These are phyloP conservation scores for Macrotus californicus DNA, from an alignment of 2,113 vertebrate species.

Conservation along the genomic window DNA sequence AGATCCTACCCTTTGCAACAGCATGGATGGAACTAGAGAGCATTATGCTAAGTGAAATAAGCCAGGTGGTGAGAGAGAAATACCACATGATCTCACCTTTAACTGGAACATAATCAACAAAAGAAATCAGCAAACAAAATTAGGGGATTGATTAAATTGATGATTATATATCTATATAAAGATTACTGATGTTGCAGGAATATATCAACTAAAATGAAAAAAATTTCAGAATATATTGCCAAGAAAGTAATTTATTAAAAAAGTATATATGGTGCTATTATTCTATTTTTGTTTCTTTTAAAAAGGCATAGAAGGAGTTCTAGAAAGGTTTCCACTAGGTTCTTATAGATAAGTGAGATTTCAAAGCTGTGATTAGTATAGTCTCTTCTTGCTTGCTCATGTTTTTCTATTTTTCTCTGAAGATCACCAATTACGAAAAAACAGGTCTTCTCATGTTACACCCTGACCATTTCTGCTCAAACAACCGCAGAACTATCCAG, in stretches of 20 bases:
- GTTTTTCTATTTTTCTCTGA: slow-evolving; percentile 6
- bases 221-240: background rate
- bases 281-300: background rate
- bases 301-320: background rate
- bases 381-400: background rate
- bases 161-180: background rate
- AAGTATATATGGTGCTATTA: background rate
- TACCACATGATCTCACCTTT: too few species aligned
- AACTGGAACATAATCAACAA: too few species aligned
- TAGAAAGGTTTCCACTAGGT: background rate
- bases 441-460: background rate
- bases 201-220: background rate
- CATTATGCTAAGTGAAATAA: too few species aligned
- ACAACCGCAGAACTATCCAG: background rate
- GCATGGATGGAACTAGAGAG: too few species aligned
- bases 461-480: background rate
- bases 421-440: background rate
- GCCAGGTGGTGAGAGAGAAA: too few species aligned
- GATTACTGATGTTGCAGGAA: background rate
- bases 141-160: too few species aligned
- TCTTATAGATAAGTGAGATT: background rate
- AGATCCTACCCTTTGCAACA: too few species aligned
- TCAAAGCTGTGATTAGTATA: background rate
- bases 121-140: too few species aligned
- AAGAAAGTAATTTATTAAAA: background rate